A percentile compares a stretch with the other conserved stretches of the same genome.
Evolutionary conservation across 2,797 vertebrate genomes (phyloP).

Genomic region (Coregonus sp.): DNA sequence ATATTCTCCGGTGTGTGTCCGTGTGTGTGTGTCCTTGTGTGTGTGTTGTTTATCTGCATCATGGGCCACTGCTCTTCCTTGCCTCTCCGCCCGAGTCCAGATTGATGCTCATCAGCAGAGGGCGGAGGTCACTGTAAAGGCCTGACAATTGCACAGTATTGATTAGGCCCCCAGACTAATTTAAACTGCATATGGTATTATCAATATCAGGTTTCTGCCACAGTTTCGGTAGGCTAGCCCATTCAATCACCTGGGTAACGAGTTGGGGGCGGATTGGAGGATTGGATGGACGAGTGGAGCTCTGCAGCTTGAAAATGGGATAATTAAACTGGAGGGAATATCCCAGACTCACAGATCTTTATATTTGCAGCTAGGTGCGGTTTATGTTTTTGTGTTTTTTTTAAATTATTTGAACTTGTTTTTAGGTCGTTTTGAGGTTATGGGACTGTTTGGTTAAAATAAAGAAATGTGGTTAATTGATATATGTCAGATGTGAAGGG

Average conservation of each 20-base stretch:
- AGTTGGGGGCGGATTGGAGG: not conserved
- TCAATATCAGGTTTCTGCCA: constrained; percentile 49
- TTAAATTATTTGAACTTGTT: too few species aligned
- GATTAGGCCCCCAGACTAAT: constrained; percentile 64
- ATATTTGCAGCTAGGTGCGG: too few species aligned
- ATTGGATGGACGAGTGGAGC: not conserved
- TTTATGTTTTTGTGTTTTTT: too few species aligned
- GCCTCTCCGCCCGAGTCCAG: constrained; percentile 57
- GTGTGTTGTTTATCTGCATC: constrained; percentile 37
- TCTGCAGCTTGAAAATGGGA: not conserved
- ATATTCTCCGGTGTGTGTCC: constrained; percentile 32
- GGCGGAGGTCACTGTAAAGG: constrained; percentile 62
- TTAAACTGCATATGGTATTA: constrained; percentile 65
- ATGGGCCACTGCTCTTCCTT: constrained; percentile 39
- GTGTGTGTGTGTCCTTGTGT: too few species aligned
- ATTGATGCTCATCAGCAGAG: constrained; percentile 67
- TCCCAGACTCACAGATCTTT: not conserved
- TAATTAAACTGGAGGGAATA: not conserved
- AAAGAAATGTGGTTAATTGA: too few species aligned
- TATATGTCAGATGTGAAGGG: too few species aligned
- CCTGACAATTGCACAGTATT: constrained; percentile 61
- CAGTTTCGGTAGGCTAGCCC: constrained; percentile 42
- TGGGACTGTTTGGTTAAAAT: too few species aligned
- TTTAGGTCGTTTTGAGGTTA: too few species aligned
- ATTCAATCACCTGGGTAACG: constrained; percentile 24